Base-by-base conservation (phyloP, 2,113 vertebrate species). In the Synchiropus splendidus region DNA sequence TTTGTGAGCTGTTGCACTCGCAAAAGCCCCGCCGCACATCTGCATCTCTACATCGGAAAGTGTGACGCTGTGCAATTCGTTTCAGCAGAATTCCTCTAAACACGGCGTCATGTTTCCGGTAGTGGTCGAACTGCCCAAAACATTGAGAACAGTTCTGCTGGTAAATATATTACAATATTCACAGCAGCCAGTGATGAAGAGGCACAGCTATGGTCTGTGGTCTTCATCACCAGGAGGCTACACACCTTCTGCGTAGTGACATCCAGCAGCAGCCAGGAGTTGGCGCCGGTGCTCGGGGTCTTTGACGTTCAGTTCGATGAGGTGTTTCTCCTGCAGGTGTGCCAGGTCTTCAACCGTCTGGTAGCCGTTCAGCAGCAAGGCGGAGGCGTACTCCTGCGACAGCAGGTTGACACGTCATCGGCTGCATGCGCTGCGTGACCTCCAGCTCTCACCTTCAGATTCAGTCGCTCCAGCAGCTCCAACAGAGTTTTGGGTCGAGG, bases 281-380 rank as follows among this genome's bases (percentile, higher is more conserved):
- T 73, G 85, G 43, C 16, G 74, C 39, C 92, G 84, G 74, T 95
- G 87, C 63, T 94, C 93, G 12, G 90, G 82, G 48, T 93, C 85
- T 2, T 77, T 82, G 67, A 98, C 85, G 48, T 94, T 94, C 66
- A 98, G 78, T 78, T 98, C 95, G 33, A 92, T 84, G 41, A 98
- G 81, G 55, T 98, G 90, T 61, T 89, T 90, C 42, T 98, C 94
- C 54, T 90, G 83, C 61, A 98, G 80, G 50, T 96, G 85, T 60
- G 83, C 88, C 61, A 98, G 83, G 75, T 97, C 93, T n/a, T 97
- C 93, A 45, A 92, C 78, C 2, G 79, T 88, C 83, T 98, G 89
- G 63, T 97, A 98, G 48, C 95, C 95, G 12, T 98, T 96, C 27
- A 98, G 76, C 58, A 97, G 79, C 68, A 98, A 61, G 1, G 90